Evolutionary conservation across 1,140 invertebrate genomes (phyloP), one percentile per base, ranked within the genome.

Genomic region (Heterodera schachtii): DNA sequence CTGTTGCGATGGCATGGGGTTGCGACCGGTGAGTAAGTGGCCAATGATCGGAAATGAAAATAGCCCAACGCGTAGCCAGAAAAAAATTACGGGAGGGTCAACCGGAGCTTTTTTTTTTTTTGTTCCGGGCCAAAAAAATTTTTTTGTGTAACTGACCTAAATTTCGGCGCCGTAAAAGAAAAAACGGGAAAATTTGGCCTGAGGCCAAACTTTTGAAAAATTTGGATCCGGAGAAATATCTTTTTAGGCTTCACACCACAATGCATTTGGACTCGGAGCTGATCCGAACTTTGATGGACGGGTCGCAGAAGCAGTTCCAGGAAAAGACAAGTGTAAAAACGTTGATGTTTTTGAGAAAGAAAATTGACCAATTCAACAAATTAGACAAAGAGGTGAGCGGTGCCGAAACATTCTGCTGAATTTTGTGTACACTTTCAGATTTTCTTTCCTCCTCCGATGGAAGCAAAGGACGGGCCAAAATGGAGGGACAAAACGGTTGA

Each of bases 211-310:
- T n/a, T n/a, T n/a, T 0, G 31, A 31, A 31, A 31, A 31, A 31
- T 31, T 31, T 31, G 31, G 31, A 31, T 31, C 1, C 31, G 31
- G 31, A 31, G 31, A 31, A 31, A 31, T 67, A 31, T 67, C 11
- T n/a, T 41, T 69, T 1, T n/a, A 78, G 77, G 46, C 52, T 78
- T 66, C 77, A 78, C 31, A 78, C 43, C 31, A 78, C 66, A 69
- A 9, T 78, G 21, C 19, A 43, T 31, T 31, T 78, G 8, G 77
- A 78, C 66, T 9, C 77, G 47, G 77, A 78, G 9, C 70, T 78
- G 46, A 69, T 78, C 13, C 66, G 70, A 43, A 64, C 52, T 43
- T 19, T 78, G 49, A 49, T 78, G 70, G 47, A 64, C 57, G 57
- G 16, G 19, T 64, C 57, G 57, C 13, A 64, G 57, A 64, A 64